Conservation (phyloP, 2,888 invertebrate genomes). For the Melipona bicolor region DNA sequence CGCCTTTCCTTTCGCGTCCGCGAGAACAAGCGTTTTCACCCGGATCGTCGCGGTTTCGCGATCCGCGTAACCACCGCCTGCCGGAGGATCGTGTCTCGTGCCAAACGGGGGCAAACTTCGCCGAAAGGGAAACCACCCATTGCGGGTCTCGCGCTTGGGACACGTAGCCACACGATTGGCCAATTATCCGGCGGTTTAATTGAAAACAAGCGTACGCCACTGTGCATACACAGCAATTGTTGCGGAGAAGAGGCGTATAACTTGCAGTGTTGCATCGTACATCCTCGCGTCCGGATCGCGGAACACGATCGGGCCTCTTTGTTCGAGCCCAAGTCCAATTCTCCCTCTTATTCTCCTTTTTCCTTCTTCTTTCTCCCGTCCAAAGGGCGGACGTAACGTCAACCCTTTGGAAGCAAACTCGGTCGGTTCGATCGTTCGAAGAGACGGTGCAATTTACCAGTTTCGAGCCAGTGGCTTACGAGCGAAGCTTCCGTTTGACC, state of each 20-base stretch:
- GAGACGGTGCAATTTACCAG: not conserved
- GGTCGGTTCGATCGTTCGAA: not conserved
- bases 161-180: not conserved
- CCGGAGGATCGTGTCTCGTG: not conserved
- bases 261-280: slow-evolving; percentile 81
- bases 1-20: not conserved
- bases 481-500: slow-evolving; percentile 5
- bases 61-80: no score
- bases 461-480: no score
- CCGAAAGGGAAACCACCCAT: not conserved
- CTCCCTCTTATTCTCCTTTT: not conserved
- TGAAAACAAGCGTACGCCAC: slow-evolving; percentile 78
- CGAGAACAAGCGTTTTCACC: not conserved
- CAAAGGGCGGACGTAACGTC: no score
- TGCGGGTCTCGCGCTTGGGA: not conserved
- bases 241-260: slow-evolving; percentile 77
- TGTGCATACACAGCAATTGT: slow-evolving; percentile 80
- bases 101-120: not conserved
- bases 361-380: no score
- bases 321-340: not conserved
- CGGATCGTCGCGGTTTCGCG: not conserved
- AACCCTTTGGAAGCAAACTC: no score
- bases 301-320: slow-evolving; percentile 17
- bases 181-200: slow-evolving; percentile 72
- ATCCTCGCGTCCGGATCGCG: slow-evolving; percentile 77